Evolutionary conservation across 2,888 invertebrate species (phyloP).

Genomic region (Labia minor): DNA sequence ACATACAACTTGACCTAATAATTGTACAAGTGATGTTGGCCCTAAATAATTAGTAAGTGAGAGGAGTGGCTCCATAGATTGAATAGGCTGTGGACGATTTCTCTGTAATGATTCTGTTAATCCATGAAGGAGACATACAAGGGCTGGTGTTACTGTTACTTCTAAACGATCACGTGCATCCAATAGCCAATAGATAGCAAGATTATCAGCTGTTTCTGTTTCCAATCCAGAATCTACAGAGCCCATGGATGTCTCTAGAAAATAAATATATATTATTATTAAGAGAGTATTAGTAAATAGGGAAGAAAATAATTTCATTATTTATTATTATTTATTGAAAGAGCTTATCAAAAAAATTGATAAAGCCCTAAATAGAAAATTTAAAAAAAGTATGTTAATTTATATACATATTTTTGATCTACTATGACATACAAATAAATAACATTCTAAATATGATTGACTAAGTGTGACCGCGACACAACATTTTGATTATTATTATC

Average conservation of each 20-base stretch:
- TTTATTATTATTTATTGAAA: slow-evolving; percentile 18
- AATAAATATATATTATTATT: slow-evolving; percentile 28
- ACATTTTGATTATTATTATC: too few relatives aligned
- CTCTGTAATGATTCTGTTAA: slow-evolving; percentile 37
- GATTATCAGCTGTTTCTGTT: slow-evolving; percentile 36
- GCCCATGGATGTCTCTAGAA: slow-evolving; percentile 32
- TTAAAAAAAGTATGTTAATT: too few relatives aligned
- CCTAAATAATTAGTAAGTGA: slow-evolving; percentile 52
- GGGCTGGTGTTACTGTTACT: slow-evolving; percentile 55
- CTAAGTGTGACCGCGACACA: too few relatives aligned
- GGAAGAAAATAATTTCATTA: too few relatives aligned
- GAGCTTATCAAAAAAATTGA: slow-evolving; percentile 26
- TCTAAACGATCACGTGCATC: slow-evolving; percentile 56
- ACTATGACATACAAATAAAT: too few relatives aligned
- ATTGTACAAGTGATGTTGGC: slow-evolving; percentile 33
- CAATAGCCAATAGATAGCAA: slow-evolving; percentile 56
- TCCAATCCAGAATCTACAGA: slow-evolving; percentile 45
- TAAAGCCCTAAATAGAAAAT: too few relatives aligned
- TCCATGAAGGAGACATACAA: slow-evolving; percentile 46
- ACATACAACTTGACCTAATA: slow-evolving; percentile 31
- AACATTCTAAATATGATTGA: too few relatives aligned
- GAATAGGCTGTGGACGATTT: slow-evolving; percentile 35
- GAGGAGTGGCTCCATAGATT: slow-evolving; percentile 36
- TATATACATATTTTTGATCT: too few relatives aligned
- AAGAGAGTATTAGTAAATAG: slow-evolving; percentile 28